Base-by-base conservation (phyloP, 2,113 vertebrate species). In the Phoenicopterus ruber region DNA sequence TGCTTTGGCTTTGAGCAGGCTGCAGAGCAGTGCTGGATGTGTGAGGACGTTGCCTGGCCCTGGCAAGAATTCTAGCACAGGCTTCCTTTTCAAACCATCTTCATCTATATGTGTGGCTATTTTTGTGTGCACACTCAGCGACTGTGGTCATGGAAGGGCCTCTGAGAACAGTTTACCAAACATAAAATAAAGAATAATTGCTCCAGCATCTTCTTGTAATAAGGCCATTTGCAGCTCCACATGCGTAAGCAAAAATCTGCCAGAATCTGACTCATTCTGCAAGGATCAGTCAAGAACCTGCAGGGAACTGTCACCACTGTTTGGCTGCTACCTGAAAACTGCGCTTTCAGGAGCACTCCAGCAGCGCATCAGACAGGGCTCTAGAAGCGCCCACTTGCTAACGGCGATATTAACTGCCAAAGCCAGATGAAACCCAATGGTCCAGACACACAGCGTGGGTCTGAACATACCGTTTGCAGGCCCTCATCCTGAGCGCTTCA, bases 131-230 rank as follows among this genome's bases (percentile, higher is more conserved):
- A 50, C 32, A 28, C 26, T 31, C 58, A 21, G 40, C 6, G 34
- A 59, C n/a, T 0, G 0, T 28, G 58, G 12, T 50, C 54, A 17
- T 11, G 9, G 61, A 78, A 86, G 10, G 40, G 24, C 11, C 42
- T 40, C 52, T 29, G 21, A 52, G 32, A 82, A 29, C 24, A 65
- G 44, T 63, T 76, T 79, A 52, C 19, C 24, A 40, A 58, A 82
- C 36, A 19, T 29, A 40, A 91, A 54, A 66, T 49, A 36, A 80
- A 58, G 83, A 61, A 29, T 44, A 80, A 65, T 65, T 61, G 10
- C 34, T 87, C 42, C 84, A 76, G 25, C 61, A 42, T 29, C 52
- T 67, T 86, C 70, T 40, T 61, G 5, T 34, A 36, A 31, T 4
- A 34, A 34, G 16, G 62, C 22, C 22, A 58, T 29, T 83, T 61